Evolutionary conservation across 2,888 invertebrate species (phyloP), one percentile per base, ranked within the genome.

Genomic region (Axea sp.): DNA sequence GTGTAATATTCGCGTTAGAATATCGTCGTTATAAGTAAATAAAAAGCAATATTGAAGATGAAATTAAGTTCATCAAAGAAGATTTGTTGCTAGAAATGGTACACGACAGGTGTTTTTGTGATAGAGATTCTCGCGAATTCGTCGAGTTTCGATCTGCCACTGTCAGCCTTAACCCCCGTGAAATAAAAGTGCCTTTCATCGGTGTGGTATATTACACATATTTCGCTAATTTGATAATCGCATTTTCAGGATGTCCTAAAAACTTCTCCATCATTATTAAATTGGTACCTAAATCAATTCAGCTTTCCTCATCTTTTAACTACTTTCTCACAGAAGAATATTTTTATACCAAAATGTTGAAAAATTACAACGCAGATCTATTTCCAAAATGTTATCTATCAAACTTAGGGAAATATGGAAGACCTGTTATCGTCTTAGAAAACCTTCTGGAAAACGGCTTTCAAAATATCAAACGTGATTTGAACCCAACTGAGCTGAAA

Each of bases 11-110:
- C n/a, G n/a, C n/a, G n/a, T n/a, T n/a, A n/a, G n/a, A n/a, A n/a
- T n/a, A n/a, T n/a, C n/a, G n/a, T n/a, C n/a, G n/a, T n/a, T n/a
- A n/a, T n/a, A n/a, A n/a, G n/a, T n/a, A n/a, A 8, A 28, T 28
- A 4, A 28, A 2, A 8, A 8, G n/a, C 9, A 4, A 28, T 9
- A 9, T 28, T 9, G 28, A 28, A 5, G 9, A 28, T 3, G 28
- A 28, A 8, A 28, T 28, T 8, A 28, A 28, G 8, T 28, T 28
- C 5, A 81, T 87, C 67, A 75, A 80, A 45, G 49, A 43, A 1
- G 80, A 82, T 0, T 74, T 87, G 6, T 22, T 87, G 11, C 84
- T 85, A 8, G 84, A 86, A 51, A 82, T 86, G 80, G 83, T 86
- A 2, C 57, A 82, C 24, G 74, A 83, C 65, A 82, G 87, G 14